A percentile compares a stretch with the other conserved stretches of the same genome.
These are phyloP conservation scores for Aplysina aerophoba DNA, from an alignment of 37 sponge, comb jelly and placozoan genomes.

Conservation along the genomic window DNA sequence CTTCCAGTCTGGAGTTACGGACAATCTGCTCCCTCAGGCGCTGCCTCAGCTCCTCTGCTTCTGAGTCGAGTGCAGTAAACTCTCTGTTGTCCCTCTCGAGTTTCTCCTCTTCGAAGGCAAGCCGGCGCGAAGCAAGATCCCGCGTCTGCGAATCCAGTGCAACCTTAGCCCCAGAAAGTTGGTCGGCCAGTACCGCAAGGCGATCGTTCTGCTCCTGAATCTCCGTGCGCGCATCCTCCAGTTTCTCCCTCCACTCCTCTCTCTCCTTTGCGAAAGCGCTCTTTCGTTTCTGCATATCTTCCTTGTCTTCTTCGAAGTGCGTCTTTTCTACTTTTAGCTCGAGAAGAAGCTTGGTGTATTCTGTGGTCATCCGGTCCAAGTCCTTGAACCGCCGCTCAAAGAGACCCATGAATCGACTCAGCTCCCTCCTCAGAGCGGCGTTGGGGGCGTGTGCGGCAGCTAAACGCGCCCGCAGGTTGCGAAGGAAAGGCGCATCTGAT, in stretches of 20 bases:
- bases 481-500: constrained; percentile 52
- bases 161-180: constrained; percentile 69
- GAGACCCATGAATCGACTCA: constrained; percentile 43
- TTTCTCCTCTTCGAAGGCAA: constrained; percentile 88
- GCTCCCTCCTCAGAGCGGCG: constrained; percentile 67
- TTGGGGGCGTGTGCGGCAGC: constrained; percentile 83
- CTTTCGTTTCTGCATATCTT: constrained; percentile 30
- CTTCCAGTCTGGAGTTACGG: constrained; percentile 75
- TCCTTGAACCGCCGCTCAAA: constrained; percentile 65
- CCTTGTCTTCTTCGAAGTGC: constrained; percentile 59
- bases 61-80: constrained; percentile 44
- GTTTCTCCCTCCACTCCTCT: constrained; percentile 67
- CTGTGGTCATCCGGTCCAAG: constrained; percentile 32
- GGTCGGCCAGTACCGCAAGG: constrained; percentile 70
- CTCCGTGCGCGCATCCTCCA: constrained; percentile 64
- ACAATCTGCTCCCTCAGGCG: constrained; percentile 65
- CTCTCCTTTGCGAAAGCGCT: constrained; percentile 51
- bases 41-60: constrained; percentile 66
- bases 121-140: constrained; percentile 69
- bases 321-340: constrained; percentile 49
- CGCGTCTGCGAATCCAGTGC: constrained; percentile 62
- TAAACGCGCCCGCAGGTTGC: constrained; percentile 77
- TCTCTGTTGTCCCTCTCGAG: constrained; percentile 33
- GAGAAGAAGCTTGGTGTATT: constrained; percentile 30
- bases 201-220: constrained; percentile 79